Evolutionary conservation across 2,797 vertebrate genomes (phyloP).

Genomic region (Cephalopachus bancanus): DNA sequence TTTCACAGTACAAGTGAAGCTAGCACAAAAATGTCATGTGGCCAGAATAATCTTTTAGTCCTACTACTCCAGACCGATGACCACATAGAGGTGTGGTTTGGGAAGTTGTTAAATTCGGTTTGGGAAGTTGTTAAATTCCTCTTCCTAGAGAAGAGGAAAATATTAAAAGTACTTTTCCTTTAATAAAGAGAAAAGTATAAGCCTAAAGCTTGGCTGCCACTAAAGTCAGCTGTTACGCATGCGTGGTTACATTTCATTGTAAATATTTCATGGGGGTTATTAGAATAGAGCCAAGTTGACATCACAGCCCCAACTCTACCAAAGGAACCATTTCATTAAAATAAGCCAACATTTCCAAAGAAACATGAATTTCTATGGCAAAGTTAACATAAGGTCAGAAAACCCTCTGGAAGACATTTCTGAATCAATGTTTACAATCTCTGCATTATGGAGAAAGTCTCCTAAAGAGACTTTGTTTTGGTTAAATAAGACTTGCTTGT

Average conservation of each 20-base stretch:
- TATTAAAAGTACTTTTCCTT: conserved; percentile 36
- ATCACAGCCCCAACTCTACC: conserved; percentile 66
- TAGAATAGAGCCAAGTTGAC: conserved; percentile 67
- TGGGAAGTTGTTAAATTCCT: too few relatives aligned
- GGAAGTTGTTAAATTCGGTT: conserved; percentile 54
- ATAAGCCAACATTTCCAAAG: conserved; percentile 58
- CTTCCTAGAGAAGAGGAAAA: conserved; percentile 60
- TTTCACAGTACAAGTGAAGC: neutral
- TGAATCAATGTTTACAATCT: conserved; percentile 73
- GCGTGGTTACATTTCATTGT: conserved; percentile 16
- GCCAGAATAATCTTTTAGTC: neutral
- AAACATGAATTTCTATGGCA: conserved; percentile 74
- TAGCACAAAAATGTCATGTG: neutral
- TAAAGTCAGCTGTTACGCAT: conserved; percentile 23
- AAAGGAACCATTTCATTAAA: conserved; percentile 75
- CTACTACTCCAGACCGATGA: neutral
- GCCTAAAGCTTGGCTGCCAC: conserved; percentile 30
- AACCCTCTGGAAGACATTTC: conserved; percentile 65
- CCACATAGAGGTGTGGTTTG: neutral
- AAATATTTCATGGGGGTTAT: conserved; percentile 73
- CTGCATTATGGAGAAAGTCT: conserved; percentile 68
- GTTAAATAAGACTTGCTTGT: conserved; percentile 65
- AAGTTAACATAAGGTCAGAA: conserved; percentile 68
- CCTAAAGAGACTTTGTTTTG: conserved; percentile 71
- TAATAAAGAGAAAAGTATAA: conserved; percentile 54